Evolutionary conservation across 2,888 invertebrate species (phyloP), one percentile per base, ranked within the genome.

Genomic region (Suillia variegata): DNA sequence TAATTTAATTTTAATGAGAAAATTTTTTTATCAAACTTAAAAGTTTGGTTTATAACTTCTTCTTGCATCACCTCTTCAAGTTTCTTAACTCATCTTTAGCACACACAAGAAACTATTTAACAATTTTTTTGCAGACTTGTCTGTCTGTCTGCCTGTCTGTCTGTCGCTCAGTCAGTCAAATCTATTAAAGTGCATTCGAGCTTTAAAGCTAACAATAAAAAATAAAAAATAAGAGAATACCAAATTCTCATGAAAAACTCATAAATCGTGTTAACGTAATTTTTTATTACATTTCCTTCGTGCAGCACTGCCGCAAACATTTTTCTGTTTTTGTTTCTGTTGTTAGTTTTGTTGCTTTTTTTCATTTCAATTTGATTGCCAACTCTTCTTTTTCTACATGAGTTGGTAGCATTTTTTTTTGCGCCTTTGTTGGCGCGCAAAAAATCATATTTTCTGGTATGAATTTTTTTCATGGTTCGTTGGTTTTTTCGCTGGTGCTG

Each of bases 381-480:
- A n/a, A n/a, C n/a, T n/a, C n/a, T n/a, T n/a, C 26, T 26, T 26
- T 26, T 26, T 10, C 26, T 6, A 38, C n/a, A 38, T 38, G 26
- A 26, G 26, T 10, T 26, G 26, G 6, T 26, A 6, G 26, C n/a
- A n/a, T 26, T 26, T 5, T 38, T 17, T 8, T 45, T 5, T 45
- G 45, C 5, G 4, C 5, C 13, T 17, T 20, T 45, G 18, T 45
- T 5, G 45, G 45, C 17, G 17, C 45, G 6, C 38, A 51, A 52
- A 51, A 26, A 52, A 13, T 54, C 54, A 54, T 54, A 42, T 55
- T 55, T 55, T n/a, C n/a, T 13, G 20, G 56, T 31, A 38, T 26
- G 45, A 47, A 47, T 55, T 33, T 49, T 55, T 55, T 55, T 33
- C 50, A 56, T 50, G 56, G 24, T 56, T 56, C 50, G 56, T 50